Base-by-base conservation (phyloP, 2,797 vertebrate species). In the Urosaurus nigricauda region DNA sequence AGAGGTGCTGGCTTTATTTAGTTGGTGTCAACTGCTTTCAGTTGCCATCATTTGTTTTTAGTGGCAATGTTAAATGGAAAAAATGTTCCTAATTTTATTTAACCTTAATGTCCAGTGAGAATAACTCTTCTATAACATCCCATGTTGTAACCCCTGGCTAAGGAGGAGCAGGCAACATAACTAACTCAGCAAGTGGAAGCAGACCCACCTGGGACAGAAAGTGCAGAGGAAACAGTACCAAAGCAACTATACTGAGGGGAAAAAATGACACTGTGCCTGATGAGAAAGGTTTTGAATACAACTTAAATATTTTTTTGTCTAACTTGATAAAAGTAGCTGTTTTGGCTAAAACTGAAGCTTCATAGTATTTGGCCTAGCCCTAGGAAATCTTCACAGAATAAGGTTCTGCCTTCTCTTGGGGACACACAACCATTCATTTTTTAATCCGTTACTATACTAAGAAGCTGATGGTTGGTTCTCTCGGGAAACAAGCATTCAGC, bases 311-410 rank as follows among this genome's bases (percentile, higher is more conserved):
- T 11, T 73, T 56, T 35, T 53, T 26, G 1, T n/a, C 63, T 51
- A n/a, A 29, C 11, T 43, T 9, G 11, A 35, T 0, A 84, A 84
- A 56, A 32, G 21, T 29, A 4, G 51, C 24, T 5, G 19, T 47
- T 43, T 53, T 17, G 5, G 32, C 24, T 79, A 8, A 53, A 68
- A 47, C 21, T 16, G 56, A 56, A 79, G 5, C 14, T 58, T 58
- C 40, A 51, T 13, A 79, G n/a, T 51, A 63, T 65, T 63, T 83
- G 24, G 19, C 32, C 32, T n/a, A 80, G 17, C 53, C n/a, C 12
- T 85, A 86, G 90, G 73, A 94, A 88, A 91, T 68, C 71, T 93
- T 94, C 88, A 75, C 70, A 84, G 74, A 89, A 68, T 75, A 85
- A 89, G 89, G 71, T 63, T 90, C 58, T 92, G 58, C 77, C 60